Conservation (phyloP, 2,113 vertebrate genomes). For the Camelus dromedarius region DNA sequence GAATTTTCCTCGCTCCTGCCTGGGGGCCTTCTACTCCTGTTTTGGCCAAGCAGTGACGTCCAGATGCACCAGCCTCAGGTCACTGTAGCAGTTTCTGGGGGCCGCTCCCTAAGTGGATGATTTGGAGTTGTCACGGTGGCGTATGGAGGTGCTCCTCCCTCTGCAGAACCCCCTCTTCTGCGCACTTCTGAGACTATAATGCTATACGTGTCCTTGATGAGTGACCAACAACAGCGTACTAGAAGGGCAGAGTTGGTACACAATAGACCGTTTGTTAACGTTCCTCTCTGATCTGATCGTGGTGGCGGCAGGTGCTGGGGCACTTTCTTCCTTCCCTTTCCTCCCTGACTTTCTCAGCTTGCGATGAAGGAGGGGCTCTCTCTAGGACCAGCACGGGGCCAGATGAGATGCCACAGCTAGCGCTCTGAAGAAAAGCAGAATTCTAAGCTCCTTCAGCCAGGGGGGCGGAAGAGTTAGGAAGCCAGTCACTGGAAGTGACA, state of each 20-base stretch:
- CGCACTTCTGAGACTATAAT: not conserved
- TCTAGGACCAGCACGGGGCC: not conserved
- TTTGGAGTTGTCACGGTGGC: fast-evolving
- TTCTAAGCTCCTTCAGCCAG: not conserved
- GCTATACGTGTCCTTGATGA: not conserved
- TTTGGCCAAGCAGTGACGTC: too few species aligned
- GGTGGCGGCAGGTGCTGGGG: not conserved
- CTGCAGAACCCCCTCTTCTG: not conserved
- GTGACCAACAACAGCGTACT: not conserved
- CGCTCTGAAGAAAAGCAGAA: not conserved
- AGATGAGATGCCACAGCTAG: not conserved
- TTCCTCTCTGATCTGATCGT: not conserved
- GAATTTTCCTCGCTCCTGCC: not conserved
- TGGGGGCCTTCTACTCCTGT: too few species aligned
- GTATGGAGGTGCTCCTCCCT: fast-evolving
- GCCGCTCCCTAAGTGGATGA: not conserved
- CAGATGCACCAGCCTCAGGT: not conserved
- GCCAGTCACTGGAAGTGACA: not conserved
- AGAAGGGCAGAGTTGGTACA: fast-evolving
- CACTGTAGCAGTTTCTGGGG: not conserved
- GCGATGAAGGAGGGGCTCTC: not conserved
- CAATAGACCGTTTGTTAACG: not conserved
- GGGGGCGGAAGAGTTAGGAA: not conserved
- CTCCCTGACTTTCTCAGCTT: not conserved
- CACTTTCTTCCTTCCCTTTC: not conserved